phyloP scores from a whole-genome alignment of 1,140 invertebrate species.

The Teleopsis dalmanni region DNA sequence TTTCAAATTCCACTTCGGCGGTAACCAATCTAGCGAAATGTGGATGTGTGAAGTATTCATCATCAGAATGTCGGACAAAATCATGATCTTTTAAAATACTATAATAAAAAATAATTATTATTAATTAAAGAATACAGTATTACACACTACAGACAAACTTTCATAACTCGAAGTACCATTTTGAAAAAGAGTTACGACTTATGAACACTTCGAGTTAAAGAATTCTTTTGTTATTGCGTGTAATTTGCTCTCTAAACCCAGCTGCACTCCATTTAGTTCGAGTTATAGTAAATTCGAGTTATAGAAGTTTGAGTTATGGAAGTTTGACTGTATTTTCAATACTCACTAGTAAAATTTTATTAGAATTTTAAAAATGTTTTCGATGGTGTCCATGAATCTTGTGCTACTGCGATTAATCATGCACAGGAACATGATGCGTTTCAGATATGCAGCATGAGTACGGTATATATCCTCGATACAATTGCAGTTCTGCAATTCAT shows the following conservation, averaged over 20 bases:
- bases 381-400: constrained; percentile 56
- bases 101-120: constrained; percentile 5
- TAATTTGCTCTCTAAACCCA: no score
- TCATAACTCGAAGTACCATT: no score
- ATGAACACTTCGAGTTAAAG: no score
- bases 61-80: constrained; percentile 19
- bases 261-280: no score
- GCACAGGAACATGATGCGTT: constrained; percentile 62
- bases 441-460: constrained; percentile 62
- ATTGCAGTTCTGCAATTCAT: constrained; percentile 52
- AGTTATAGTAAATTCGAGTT: no score
- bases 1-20: constrained; percentile 38
- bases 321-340: no score
- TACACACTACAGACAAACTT: neutral
- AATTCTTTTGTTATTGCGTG: neutral
- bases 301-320: no score
- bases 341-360: constrained; percentile 59
- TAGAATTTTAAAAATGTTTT: constrained; percentile 61
- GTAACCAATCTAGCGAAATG: constrained; percentile 28
- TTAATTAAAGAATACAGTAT: neutral
- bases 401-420: constrained; percentile 59
- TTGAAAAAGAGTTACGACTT: no score
- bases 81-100: constrained; percentile 29
- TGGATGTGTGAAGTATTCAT: constrained; percentile 26
- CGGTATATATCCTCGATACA: constrained; percentile 62